These are phyloP conservation scores for Cerastis rubricosa DNA, from an alignment of 2,888 invertebrate species.

Conservation along the genomic window DNA sequence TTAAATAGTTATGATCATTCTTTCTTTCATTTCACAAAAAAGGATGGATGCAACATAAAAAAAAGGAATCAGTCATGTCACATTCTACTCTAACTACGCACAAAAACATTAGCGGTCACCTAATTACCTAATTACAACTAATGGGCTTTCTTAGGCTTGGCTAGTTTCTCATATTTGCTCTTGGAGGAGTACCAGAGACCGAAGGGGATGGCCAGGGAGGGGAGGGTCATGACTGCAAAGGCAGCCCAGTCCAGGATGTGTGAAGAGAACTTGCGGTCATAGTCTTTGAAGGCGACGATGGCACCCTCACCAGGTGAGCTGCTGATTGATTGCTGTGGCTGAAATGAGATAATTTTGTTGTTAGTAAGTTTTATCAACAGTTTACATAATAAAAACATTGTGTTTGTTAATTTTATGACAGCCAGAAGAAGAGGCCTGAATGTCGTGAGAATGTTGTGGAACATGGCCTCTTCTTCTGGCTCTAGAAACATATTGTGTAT, in stretches of 20 bases:
- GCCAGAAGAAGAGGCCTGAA: too few species aligned
- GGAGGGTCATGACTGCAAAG: slow-evolving; percentile 98
- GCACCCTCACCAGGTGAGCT: slow-evolving; percentile 99
- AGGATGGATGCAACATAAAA: slow-evolving; percentile 30
- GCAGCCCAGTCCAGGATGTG: slow-evolving; percentile 99
- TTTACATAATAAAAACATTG: not conserved
- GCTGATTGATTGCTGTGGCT: slow-evolving; percentile 93
- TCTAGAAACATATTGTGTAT: not conserved
- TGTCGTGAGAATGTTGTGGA: too few species aligned
- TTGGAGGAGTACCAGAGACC: slow-evolving; percentile 98
- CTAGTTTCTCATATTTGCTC: slow-evolving; percentile 96
- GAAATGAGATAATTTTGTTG: slow-evolving; percentile 72
- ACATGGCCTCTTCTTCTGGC: not conserved
- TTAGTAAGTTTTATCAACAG: slow-evolving; percentile 6
- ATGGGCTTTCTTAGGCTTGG: slow-evolving; percentile 93
- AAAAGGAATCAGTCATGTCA: slow-evolving; percentile 46
- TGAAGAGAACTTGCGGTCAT: slow-evolving; percentile 98
- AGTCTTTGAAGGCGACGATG: slow-evolving; percentile 97
- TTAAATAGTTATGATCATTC: not conserved
- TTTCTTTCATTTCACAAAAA: slow-evolving; percentile 12
- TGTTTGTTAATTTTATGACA: not conserved
- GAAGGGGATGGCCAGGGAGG: slow-evolving; percentile 98
- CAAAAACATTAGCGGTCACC: slow-evolving; percentile 77
- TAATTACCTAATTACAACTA: slow-evolving; percentile 75
- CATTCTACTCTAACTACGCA: slow-evolving; percentile 30